Percentiles rank a stretch among this genome's conserved stretches.
Evolutionary conservation across 2,113 vertebrate species (phyloP).

Genomic region (Pan troglodytes): NHGRI_mPanTro3-v2.1_pri NC_072416.2:62642001-62642500

Average conservation of each 20-base stretch:
- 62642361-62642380: not conserved
- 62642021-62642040: constrained; percentile 17
- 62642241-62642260: not conserved
- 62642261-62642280: not conserved
- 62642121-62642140: not conserved
- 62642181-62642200: not conserved
- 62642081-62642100: not conserved
- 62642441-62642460: not conserved
- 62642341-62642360: not conserved
- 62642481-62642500: not conserved
- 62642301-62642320: not conserved
- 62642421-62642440: not conserved
- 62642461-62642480: not conserved
- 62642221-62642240: not conserved
- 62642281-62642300: not conserved
- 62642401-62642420: not conserved
- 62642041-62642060: not conserved
- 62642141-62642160: not conserved
- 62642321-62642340: not conserved
- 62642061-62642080: not conserved
- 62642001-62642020: not conserved
- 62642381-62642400: not conserved
- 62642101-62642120: not conserved
- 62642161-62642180: not conserved
- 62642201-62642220: not conserved